A percentile compares a stretch with the other conserved stretches of the same genome.
phyloP scores from a whole-genome alignment of 2,888 invertebrate species.

The Muschampia plurimacula region DNA sequence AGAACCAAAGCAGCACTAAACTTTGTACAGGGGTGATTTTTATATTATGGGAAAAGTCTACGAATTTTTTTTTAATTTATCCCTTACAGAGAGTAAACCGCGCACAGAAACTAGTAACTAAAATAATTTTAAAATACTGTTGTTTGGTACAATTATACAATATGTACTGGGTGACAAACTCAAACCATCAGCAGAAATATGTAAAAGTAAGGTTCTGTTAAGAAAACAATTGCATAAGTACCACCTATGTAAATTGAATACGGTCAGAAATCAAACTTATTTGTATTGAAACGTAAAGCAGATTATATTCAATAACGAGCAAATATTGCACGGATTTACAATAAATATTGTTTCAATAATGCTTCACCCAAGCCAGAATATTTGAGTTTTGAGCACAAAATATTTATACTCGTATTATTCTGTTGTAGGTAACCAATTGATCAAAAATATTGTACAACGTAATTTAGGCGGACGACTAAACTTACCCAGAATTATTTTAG shows the following conservation, averaged over 20 bases:
- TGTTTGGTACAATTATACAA: no score
- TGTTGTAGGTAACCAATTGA: background rate
- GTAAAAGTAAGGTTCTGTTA: background rate
- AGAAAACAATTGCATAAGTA: background rate
- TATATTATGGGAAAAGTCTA: no score
- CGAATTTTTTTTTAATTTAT: no score
- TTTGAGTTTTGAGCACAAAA: background rate
- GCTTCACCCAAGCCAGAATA: background rate
- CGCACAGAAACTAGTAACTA: no score
- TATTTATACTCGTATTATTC: background rate
- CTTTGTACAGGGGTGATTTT: no score
- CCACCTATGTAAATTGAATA: background rate
- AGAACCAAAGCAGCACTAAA: no score
- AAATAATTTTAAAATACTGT: no score
- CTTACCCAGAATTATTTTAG: background rate
- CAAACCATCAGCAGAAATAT: no score
- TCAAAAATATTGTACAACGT: background rate
- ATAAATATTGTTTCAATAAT: background rate
- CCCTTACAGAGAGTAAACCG: no score
- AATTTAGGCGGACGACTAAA: background rate
- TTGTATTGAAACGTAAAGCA: background rate
- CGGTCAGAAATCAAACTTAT: background rate
- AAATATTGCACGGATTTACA: conserved; percentile 3
- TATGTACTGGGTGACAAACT: no score
- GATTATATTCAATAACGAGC: background rate